Evolutionary conservation across 2,797 vertebrate species (phyloP).

Genomic region (Pelobates cultripes): DNA sequence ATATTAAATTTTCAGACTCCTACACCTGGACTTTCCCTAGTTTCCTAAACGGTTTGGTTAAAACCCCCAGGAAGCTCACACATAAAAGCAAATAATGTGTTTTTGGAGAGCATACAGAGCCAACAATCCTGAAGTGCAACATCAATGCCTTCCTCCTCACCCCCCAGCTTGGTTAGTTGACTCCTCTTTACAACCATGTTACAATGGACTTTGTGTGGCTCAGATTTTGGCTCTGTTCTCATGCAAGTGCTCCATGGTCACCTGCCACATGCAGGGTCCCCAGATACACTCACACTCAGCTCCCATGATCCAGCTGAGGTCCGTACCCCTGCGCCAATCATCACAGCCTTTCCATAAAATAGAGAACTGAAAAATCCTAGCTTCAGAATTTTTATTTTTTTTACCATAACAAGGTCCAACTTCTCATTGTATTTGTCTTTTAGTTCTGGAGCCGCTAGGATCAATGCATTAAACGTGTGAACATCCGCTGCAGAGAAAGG

Average conservation of each 20-base stretch:
- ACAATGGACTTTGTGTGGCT: neutral
- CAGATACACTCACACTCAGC: constrained; percentile 55
- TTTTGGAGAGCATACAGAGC: too few relatives aligned
- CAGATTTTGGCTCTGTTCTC: neutral
- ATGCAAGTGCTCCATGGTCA: neutral
- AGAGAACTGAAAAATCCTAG: neutral
- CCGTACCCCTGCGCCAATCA: constrained; percentile 62
- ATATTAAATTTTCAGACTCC: too few relatives aligned
- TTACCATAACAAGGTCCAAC: constrained; percentile 81
- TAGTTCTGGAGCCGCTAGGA: constrained; percentile 70
- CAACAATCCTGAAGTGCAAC: too few relatives aligned
- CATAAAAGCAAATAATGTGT: too few relatives aligned
- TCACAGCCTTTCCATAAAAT: neutral
- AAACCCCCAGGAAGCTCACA: too few relatives aligned
- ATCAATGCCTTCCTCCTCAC: too few relatives aligned
- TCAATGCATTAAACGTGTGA: constrained; percentile 85
- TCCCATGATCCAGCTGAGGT: constrained; percentile 65
- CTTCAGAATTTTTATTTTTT: neutral
- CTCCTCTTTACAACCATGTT: too few relatives aligned
- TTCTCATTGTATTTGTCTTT: constrained; percentile 72
- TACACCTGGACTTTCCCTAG: too few relatives aligned
- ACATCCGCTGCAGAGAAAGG: constrained; percentile 81
- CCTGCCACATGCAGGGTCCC: neutral
- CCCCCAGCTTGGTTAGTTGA: too few relatives aligned
- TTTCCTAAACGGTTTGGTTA: too few relatives aligned